phyloP scores from a whole-genome alignment of 2,113 vertebrate species.

The Phalacrocorax carbo region DNA sequence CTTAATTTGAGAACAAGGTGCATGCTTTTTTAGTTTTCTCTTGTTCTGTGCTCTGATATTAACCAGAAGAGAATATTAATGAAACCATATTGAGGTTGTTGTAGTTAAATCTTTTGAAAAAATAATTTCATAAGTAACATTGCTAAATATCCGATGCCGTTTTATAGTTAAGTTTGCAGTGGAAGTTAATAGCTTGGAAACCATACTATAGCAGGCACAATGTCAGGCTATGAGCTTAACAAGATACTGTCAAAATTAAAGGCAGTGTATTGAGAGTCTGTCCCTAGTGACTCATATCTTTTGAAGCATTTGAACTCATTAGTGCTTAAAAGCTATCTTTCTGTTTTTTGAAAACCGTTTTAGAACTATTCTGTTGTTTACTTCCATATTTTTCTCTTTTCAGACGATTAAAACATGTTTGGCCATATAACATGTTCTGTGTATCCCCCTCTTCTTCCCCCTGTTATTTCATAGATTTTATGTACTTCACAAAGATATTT shows the following conservation, averaged over 20 bases:
- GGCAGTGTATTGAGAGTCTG: neutral
- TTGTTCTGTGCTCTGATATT: neutral
- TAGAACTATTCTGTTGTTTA: neutral
- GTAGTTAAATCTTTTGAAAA: neutral
- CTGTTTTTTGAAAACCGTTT: neutral
- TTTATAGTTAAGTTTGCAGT: neutral
- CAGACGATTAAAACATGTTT: neutral
- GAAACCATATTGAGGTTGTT: neutral
- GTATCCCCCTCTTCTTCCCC: fast-evolving
- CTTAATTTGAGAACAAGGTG: neutral
- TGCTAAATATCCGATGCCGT: neutral
- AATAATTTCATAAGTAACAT: neutral
- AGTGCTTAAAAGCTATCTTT: neutral
- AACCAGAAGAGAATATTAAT: neutral
- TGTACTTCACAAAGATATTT: neutral
- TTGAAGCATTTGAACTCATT: neutral
- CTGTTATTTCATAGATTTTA: neutral
- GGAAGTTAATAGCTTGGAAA: neutral
- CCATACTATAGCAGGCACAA: neutral
- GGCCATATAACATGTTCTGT: neutral
- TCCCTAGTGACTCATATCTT: neutral
- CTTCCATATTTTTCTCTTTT: neutral
- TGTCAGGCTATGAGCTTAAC: neutral
- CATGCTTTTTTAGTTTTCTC: neutral
- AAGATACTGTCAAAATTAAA: neutral